Percentiles rank a stretch among this genome's conserved stretches.
These are phyloP conservation scores for Myzus persicae DNA, from an alignment of 1,140 invertebrate genomes.

Conservation along the genomic window DNA sequence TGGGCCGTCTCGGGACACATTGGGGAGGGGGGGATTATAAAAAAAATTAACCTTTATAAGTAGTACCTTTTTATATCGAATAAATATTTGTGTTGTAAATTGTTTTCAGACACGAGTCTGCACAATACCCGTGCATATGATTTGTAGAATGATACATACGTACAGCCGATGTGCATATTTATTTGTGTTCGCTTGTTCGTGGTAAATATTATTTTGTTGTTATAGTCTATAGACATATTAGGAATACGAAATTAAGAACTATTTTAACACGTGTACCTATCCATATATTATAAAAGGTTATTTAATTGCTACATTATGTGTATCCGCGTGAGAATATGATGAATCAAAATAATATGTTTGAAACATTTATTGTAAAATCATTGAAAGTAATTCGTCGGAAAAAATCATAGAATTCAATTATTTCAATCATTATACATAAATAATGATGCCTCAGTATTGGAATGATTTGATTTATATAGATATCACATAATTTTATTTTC, in stretches of 20 bases:
- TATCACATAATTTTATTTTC: too few relatives aligned
- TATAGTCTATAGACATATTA: background rate
- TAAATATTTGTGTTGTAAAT: background rate
- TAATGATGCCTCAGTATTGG: background rate
- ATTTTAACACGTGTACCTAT: too few relatives aligned
- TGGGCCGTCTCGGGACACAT: too few relatives aligned
- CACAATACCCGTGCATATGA: too few relatives aligned
- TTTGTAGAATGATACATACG: background rate
- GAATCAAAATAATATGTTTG: too few relatives aligned
- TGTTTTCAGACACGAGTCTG: too few relatives aligned
- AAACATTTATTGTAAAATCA: background rate
- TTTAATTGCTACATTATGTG: background rate
- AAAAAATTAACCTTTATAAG: background rate
- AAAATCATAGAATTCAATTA: background rate
- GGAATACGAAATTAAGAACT: too few relatives aligned
- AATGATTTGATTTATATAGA: background rate
- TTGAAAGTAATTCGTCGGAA: background rate
- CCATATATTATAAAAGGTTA: background rate
- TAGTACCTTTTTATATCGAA: background rate
- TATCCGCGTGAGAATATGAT: too few relatives aligned
- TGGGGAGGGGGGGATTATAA: background rate
- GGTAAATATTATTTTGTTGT: background rate
- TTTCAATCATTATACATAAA: background rate
- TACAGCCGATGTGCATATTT: background rate
- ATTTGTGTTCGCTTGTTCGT: background rate